Conservation (phyloP, 2,113 vertebrate genomes). For the Paraplagusia blochii region DNA sequence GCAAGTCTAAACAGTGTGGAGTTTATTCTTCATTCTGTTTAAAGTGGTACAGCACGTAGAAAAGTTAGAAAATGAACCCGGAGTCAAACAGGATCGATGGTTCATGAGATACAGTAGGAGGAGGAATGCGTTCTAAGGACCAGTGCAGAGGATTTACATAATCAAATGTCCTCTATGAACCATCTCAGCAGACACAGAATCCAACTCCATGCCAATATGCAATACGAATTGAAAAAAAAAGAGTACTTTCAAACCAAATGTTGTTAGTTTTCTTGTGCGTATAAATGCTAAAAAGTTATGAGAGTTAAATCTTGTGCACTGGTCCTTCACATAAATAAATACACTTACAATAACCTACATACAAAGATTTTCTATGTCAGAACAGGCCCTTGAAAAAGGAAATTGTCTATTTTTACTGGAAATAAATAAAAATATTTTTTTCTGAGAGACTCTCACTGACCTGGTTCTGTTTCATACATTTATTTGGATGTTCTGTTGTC, state of each 20-base stretch:
- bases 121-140: constrained; percentile 17
- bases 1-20: constrained; percentile 21
- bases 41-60: constrained; percentile 57
- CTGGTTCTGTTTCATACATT: neutral
- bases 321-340: constrained; percentile 49
- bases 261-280: no score
- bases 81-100: constrained; percentile 12
- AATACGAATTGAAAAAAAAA: no score
- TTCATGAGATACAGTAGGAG: constrained; percentile 25
- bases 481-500: constrained; percentile 20
- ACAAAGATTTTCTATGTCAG: constrained; percentile 16
- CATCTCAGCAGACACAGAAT: no score
- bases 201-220: no score
- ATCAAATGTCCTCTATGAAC: no score
- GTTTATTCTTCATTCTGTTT: constrained; percentile 46
- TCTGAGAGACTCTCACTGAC: constrained; percentile 8
- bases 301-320: neutral
- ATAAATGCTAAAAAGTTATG: no score
- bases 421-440: constrained; percentile 26
- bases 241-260: no score
- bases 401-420: constrained; percentile 11
- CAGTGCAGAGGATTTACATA: neutral
- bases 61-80: constrained; percentile 66
- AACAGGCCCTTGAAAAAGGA: constrained; percentile 6
- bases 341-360: constrained; percentile 20